These are phyloP conservation scores for Petrocephalus microphthalmus DNA, from an alignment of 2,113 vertebrate species.

Conservation along the genomic window DNA sequence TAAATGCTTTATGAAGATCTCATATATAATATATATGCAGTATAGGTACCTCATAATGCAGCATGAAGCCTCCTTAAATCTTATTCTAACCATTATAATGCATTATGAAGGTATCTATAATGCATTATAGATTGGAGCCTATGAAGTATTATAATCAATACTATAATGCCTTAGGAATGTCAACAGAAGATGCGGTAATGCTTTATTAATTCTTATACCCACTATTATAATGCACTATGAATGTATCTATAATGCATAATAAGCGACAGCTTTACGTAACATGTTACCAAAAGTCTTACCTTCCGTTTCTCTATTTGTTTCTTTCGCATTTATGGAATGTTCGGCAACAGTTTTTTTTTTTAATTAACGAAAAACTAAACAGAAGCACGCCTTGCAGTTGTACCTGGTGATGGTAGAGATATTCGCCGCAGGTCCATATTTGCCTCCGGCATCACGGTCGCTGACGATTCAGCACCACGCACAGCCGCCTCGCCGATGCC, in stretches of 20 bases:
- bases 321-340: not conserved
- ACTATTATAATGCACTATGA: not conserved
- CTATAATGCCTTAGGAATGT: not conserved
- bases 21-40: too few relatives aligned
- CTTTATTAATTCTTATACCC: not conserved
- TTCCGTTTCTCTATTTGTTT: not conserved
- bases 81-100: not conserved
- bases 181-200: not conserved
- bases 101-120: not conserved
- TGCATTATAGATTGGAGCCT: too few relatives aligned
- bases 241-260: not conserved
- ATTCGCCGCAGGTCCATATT: not conserved
- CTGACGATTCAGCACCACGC: not conserved
- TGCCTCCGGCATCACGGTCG: not conserved
- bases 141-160: not conserved
- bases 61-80: not conserved
- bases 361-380: not conserved
- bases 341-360: not conserved
- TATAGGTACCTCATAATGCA: not conserved
- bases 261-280: not conserved
- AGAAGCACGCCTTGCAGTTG: not conserved
- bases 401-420: not conserved
- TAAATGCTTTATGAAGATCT: too few relatives aligned
- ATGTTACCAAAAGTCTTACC: not conserved
- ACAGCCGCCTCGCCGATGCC: not conserved